Evolutionary conservation across 2,888 invertebrate species (phyloP), one percentile per base, ranked within the genome.

Genomic region (Hanleya hanleyi): DNA sequence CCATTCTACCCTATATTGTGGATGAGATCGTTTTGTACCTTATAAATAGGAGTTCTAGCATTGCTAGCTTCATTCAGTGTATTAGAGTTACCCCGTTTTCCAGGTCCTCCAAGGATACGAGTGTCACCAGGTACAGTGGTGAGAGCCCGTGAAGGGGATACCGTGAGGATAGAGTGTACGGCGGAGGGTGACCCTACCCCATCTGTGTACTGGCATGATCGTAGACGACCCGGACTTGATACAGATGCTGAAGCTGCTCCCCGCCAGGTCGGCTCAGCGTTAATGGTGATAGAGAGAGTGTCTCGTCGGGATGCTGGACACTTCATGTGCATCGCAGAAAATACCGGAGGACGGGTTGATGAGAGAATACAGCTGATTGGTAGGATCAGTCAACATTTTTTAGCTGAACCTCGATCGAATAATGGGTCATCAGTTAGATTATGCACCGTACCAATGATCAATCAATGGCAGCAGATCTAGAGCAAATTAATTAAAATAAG

Each of bases 181-280:
- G 96, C 95, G 2, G 92, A 92, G 37, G 97, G 97, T 35, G 93
- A 93, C 77, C 97, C 97, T 0, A 91, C 93, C 72, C 97, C 97
- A 0, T 90, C 91, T 35, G 95, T 97, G 0, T 92, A 93, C 29
- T 97, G 97, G 94, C 89, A 85, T 9, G 77, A 81, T 22, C 22
- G 57, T 4, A 15, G 32, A 29, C n/a, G n/a, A n/a, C n/a, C n/a
- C n/a, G n/a, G n/a, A n/a, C n/a, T n/a, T n/a, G 64, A 64, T 2
- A 37, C 22, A 18, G 15, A 22, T 18, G 36, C 64, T n/a, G 36
- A 36, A 4, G 64, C 64, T 4, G 64, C 35, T 5, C 26, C 22
- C 4, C 29, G 22, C 29, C 64, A 29, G 18, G 26, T 61, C 9
- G 87, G 87, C 6, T 81, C 84, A 0, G 86, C 87, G 3, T 75